Evolutionary conservation across 2,888 invertebrate genomes (phyloP).

Genomic region (Sericinus montela): DNA sequence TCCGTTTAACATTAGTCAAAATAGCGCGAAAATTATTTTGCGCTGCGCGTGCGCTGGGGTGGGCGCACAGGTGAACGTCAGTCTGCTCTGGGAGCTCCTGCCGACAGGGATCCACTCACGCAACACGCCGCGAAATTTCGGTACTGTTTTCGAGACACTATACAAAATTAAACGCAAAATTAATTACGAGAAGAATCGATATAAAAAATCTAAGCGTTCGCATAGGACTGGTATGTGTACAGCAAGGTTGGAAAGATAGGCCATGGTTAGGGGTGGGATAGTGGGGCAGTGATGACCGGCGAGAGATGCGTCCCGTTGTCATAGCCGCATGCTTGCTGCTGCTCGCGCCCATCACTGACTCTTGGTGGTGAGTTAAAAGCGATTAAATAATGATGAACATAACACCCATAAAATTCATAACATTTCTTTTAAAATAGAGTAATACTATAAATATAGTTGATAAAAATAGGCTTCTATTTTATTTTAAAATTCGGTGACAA

Average conservation of each 20-base stretch:
- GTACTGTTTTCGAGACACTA: slow-evolving; percentile 57
- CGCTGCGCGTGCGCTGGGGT: slow-evolving; percentile 63
- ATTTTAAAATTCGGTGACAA: no score
- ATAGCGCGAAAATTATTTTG: slow-evolving; percentile 77
- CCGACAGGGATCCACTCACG: slow-evolving; percentile 70
- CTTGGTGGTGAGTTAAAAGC: slow-evolving; percentile 88
- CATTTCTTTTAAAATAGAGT: no score
- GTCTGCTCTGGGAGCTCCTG: slow-evolving; percentile 71
- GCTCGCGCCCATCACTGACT: slow-evolving; percentile 92
- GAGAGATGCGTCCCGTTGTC: slow-evolving; percentile 86
- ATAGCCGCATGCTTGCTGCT: slow-evolving; percentile 91
- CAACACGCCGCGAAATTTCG: slow-evolving; percentile 61
- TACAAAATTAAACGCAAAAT: slow-evolving; percentile 28
- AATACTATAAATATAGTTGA: no score
- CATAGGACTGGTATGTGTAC: slow-evolving; percentile 8
- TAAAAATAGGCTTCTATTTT: no score
- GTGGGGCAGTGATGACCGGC: slow-evolving; percentile 68
- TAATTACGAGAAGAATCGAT: not conserved
- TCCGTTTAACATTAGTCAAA: slow-evolving; percentile 76
- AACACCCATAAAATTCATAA: not conserved
- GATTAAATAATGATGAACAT: not conserved
- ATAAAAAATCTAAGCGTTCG: not conserved
- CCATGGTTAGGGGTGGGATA: slow-evolving; percentile 42
- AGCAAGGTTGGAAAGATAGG: slow-evolving; percentile 18
- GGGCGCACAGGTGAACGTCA: slow-evolving; percentile 67